Evolutionary conservation across 2,113 vertebrate genomes (phyloP), one percentile per base, ranked within the genome.

Genomic region (Amblyopsis rosae): DNA sequence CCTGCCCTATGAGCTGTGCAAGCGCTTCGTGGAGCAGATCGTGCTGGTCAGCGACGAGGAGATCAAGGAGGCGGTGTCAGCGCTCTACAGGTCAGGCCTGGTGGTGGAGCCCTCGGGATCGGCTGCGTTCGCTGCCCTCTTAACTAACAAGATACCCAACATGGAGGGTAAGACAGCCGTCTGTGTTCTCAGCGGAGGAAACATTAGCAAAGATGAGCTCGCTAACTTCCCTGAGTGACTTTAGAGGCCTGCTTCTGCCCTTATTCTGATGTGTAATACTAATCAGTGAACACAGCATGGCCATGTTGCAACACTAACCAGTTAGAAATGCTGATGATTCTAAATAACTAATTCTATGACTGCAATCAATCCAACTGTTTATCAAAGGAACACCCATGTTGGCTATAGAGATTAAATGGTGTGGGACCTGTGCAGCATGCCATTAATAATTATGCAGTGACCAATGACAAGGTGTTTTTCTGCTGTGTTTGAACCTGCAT

Each of bases 61-160:
- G 69, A 93, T 93, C 73, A 70, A 75, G 75, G 73, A 72, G 2
- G 91, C 92, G 0, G 92, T 93, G 57, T 86, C 89, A 8, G 55
- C 65, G 0, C 90, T 94, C 12, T 93, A 92, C 77, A 55, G 57
- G 4, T 80, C 92, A 0, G 92, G 92, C 3, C 79, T 94, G 0
- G 88, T 93, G 48, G 92, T 93, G 32, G 93, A 94, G 58, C 89
- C 92, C 0, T 92, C 92, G 0, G 92, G 92, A 1, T 75, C 85
- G 0, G 92, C 92, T 0, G 90, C 90, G 0, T 92, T 93, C 1
- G 91, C 92, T 0, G 92, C 93, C 51, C 48, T 93, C 1, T 16
- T 81, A 8, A 91, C 75, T 60, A 60, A 73, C 63, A 91, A 79
- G 74, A 89, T 93, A 11, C 90, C 91, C 0, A 68, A 87, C 19